Evolutionary conservation across 2,797 vertebrate species (phyloP), one percentile per base, ranked within the genome.

Genomic region (Discoglossus pictus): DNA sequence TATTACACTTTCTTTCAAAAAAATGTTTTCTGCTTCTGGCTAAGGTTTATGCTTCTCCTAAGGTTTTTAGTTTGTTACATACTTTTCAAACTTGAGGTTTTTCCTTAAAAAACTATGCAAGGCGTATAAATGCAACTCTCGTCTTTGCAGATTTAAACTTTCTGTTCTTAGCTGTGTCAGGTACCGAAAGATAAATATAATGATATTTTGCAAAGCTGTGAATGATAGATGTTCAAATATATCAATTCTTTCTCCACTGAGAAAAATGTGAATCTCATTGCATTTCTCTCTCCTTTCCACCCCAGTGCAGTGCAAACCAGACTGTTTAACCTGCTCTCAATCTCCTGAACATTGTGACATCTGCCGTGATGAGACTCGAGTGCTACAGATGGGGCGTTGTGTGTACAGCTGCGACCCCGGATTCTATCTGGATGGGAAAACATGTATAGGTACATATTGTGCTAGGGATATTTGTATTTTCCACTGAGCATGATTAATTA

Each of bases 291-390:
- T 21, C 73, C 65, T 47, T 62, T 72, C 52, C 2, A 20, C 77
- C 77, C 11, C 78, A 94, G 96, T 80, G 34, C 84, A 40, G 42
- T 99, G 97, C 78, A 89, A 92, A 20, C 53, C 82, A 0, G 93
- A 95, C 82, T 98, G 97, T 50, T 68, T 89, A 80, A 88, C 87
- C 4, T 99, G 97, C 74, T 88, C 83, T 2, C 86, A 67, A n/a
- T 79, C 82, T 24, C 78, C 87, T 0, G 90, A 93, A 46, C 86
- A 35, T 68, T 99, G 97, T 61, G 82, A 88, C 7, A 80, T 87
- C 85, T 99, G 97, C 81, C 87, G 54, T 7, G 90, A 97, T 54
- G 55, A 88, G 0, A 76, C 78, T n/a, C 84, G 83, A 39, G 4
- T 75, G 59, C 85, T 96, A 54, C 90, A 91, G 76, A 75, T 74